Base-by-base conservation (phyloP, 2,113 vertebrate genomes). In the Leucopsar rothschildi region DNA sequence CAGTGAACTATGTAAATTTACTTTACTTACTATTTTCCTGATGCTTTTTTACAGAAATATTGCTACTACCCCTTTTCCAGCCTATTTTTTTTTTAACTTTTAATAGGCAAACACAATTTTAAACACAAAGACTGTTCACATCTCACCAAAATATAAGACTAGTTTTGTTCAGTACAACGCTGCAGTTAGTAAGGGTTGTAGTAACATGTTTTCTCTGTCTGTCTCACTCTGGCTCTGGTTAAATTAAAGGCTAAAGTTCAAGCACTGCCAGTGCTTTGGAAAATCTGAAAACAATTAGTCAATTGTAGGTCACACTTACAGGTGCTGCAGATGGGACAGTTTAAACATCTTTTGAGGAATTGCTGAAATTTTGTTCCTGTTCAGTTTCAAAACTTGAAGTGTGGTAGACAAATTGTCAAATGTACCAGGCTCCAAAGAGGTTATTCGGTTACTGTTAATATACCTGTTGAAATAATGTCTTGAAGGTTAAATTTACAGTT, bases 341-440 rank as follows among this genome's bases (percentile, higher is more conserved):
- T 99, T 98, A 96, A 99, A 99, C 98, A 99, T 98, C 98, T 99
- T 99, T 81, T 99, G 97, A 13, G 99, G 99, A 81, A 99, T 97
- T 78, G 97, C 61, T 85, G 98, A 98, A 71, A 99, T 98, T 24
- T 98, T 99, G 96, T 99, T 99, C 93, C 98, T 98, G 97, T 99
- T 99, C 84, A 99, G 97, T 61, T 98, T 98, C 72, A 99, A 96
- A 52, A 99, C 97, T 97, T 99, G 98, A 80, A 99, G 98, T 18
- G 98, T 98, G 90, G 68, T 96, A 61, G 99, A 99, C 96, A 99
- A 98, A 93, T 97, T 99, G 95, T 98, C 98, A 96, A 99, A 99
- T 94, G 98, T 98, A 88, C 99, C 99, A 3, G 98, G 96, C 95
- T 99, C 99, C 98, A 99, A 73, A 5, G 97, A 97, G 1, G 98